phyloP scores from a whole-genome alignment of 2,888 invertebrate genomes.

The Hemistola chrysoprasaria region DNA sequence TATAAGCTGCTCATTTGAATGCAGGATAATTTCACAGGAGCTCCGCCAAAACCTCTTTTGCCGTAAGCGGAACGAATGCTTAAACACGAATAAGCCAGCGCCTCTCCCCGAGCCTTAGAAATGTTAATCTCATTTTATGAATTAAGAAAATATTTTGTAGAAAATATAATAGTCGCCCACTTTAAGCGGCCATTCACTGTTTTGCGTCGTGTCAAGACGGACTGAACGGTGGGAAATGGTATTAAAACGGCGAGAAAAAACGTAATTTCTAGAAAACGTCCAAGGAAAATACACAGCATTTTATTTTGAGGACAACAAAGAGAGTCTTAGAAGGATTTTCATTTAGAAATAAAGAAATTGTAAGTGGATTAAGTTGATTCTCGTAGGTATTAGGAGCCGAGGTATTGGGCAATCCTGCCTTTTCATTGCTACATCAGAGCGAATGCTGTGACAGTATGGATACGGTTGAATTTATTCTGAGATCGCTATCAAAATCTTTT shows the following conservation, averaged over 20 bases:
- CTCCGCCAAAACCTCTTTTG: constrained; percentile 14
- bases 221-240: constrained; percentile 37
- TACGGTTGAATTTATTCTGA: too few species aligned
- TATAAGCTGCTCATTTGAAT: constrained; percentile 1
- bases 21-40: constrained; percentile 4
- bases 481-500: too few species aligned
- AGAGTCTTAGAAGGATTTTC: constrained; percentile 54
- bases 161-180: constrained; percentile 34
- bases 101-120: constrained; percentile 20
- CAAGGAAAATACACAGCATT: constrained; percentile 42
- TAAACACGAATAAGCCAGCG: constrained; percentile 20
- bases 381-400: constrained; percentile 49
- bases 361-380: constrained; percentile 55
- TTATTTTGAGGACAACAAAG: constrained; percentile 57
- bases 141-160: constrained; percentile 34
- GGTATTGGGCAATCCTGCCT: constrained; percentile 52
- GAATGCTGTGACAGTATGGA: constrained; percentile 7
- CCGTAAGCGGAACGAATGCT: constrained; percentile 17
- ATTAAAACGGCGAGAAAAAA: constrained; percentile 48
- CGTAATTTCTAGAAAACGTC: constrained; percentile 45
- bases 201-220: constrained; percentile 35
- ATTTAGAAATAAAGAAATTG: constrained; percentile 54
- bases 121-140: constrained; percentile 27
- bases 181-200: constrained; percentile 39
- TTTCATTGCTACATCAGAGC: constrained; percentile 50